Conservation (phyloP, 2,113 vertebrate genomes). For the Pelobates fuscus region DNA sequence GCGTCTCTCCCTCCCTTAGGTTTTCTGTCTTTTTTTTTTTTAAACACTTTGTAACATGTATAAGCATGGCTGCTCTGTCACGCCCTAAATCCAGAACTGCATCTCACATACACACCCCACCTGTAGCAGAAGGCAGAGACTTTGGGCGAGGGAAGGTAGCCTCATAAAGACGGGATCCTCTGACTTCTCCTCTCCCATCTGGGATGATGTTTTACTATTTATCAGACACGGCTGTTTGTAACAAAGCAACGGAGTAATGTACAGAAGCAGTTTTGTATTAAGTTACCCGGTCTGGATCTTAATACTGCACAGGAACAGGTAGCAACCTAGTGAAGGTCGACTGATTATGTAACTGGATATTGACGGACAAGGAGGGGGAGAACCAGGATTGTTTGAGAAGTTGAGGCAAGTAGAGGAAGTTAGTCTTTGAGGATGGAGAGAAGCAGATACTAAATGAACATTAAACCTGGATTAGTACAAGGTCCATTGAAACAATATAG, state of each 20-base stretch:
- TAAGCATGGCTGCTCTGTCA: constrained; percentile 15
- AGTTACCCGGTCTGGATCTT: too few species aligned
- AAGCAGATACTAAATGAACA: background rate
- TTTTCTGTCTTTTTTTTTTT: background rate
- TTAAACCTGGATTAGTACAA: too few species aligned
- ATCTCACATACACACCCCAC: constrained; percentile 18
- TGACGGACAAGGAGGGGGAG: background rate
- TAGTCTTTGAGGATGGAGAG: background rate
- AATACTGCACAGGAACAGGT: too few species aligned
- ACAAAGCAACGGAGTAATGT: background rate
- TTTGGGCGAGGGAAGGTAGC: background rate
- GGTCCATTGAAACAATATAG: too few species aligned
- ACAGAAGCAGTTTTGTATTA: too few species aligned
- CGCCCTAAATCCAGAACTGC: constrained; percentile 10
- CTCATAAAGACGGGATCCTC: background rate
- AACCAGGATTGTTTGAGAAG: background rate
- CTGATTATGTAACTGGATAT: constrained; percentile 2
- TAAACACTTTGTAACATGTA: constrained; percentile 33
- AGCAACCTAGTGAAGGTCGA: too few species aligned
- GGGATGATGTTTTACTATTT: background rate
- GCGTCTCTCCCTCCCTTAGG: constrained; percentile 5
- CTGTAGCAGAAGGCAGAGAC: background rate
- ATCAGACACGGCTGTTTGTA: background rate
- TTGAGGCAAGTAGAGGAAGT: background rate
- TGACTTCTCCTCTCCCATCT: background rate